phyloP scores from a whole-genome alignment of 1,140 invertebrate genomes.

The Ceratitis capitata region DNA sequence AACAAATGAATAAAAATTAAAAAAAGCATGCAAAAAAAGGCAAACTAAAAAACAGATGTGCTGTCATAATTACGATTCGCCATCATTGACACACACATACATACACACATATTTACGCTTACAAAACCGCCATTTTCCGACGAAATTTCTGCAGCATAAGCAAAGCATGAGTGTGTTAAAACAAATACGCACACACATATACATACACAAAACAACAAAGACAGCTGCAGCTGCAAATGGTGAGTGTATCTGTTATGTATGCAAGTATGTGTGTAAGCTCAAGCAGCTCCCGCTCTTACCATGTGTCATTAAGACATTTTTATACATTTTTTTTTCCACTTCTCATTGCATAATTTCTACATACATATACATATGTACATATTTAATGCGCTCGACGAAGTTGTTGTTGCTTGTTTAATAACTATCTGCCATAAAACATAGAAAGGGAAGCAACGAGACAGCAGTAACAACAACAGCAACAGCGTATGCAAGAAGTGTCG shows the following conservation, averaged over 20 bases:
- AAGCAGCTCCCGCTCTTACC: neutral
- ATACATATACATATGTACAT: neutral
- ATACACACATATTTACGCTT: neutral
- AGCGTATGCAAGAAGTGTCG: constrained; percentile 38
- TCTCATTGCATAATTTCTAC: neutral
- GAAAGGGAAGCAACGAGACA: constrained; percentile 13
- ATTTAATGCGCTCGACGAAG: neutral
- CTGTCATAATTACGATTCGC: constrained; percentile 22
- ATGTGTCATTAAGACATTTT: constrained; percentile 9
- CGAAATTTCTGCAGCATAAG: neutral
- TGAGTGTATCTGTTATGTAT: too few species aligned
- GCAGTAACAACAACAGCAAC: too few species aligned
- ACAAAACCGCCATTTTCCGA: neutral
- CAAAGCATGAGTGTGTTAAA: neutral
- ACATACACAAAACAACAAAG: neutral
- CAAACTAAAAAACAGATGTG: neutral
- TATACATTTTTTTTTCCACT: neutral
- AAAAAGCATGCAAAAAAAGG: neutral
- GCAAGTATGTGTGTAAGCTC: too few species aligned
- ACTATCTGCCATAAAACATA: neutral
- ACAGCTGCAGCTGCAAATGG: neutral
- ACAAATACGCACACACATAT: neutral
- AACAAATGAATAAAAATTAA: neutral
- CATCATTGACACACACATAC: too few species aligned
- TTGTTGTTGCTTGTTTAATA: neutral